Conservation (phyloP, 2,888 invertebrate species). For the Epirrhoe alternata region DNA sequence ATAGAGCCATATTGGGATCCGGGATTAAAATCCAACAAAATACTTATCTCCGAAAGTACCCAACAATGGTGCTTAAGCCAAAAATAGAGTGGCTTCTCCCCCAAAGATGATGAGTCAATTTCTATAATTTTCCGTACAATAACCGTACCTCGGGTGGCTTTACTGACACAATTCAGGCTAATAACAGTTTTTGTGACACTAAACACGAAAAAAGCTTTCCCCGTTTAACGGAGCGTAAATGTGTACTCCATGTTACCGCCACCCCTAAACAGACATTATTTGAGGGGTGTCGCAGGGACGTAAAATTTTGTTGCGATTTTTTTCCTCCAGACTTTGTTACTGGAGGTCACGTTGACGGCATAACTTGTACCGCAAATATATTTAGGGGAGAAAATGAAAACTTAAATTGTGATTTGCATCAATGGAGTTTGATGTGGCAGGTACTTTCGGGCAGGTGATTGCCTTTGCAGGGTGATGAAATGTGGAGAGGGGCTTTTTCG, state of each 20-base stretch:
- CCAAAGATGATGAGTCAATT: conserved; percentile 46
- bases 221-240: conserved; percentile 84
- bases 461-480: conserved; percentile 13
- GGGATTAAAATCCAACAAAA: conserved; percentile 2
- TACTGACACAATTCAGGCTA: conserved; percentile 79
- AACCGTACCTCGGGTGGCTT: conserved; percentile 52
- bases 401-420: conserved; percentile 49
- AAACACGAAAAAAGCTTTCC: conserved; percentile 85
- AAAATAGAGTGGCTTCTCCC: conserved; percentile 31
- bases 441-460: conserved; percentile 33
- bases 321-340: conserved; percentile 70
- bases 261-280: conserved; percentile 85
- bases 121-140: conserved; percentile 50
- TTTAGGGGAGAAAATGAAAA: conserved; percentile 54
- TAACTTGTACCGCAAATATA: conserved; percentile 64
- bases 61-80: conserved; percentile 16
- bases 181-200: conserved; percentile 85
- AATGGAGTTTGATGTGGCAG: conserved; percentile 36
- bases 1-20: neutral
- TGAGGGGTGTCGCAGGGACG: conserved; percentile 78
- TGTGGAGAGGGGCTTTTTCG: conserved; percentile 15
- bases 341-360: conserved; percentile 74
- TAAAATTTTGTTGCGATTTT: conserved; percentile 83
- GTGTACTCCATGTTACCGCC: conserved; percentile 83
- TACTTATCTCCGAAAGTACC: conserved; percentile 14